Evolutionary conservation across 2,113 vertebrate genomes (phyloP).

Genomic region (Microcebus lehilahytsara): DNA sequence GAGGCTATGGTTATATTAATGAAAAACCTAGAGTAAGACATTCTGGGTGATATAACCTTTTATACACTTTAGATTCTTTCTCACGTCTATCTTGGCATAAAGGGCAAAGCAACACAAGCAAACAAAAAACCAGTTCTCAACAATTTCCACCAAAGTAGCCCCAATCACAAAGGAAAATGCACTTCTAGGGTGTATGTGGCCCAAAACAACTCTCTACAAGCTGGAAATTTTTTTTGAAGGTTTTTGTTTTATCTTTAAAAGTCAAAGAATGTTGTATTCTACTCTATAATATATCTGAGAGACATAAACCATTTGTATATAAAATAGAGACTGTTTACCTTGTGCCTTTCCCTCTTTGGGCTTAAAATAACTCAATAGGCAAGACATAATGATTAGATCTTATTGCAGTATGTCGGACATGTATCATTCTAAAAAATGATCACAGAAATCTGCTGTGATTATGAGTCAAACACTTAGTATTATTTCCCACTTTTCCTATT

Average conservation of each 20-base stretch:
- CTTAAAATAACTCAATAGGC: constrained; percentile 23
- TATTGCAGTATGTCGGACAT: background rate
- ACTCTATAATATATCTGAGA: background rate
- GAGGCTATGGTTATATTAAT: constrained; percentile 4
- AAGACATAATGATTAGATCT: background rate
- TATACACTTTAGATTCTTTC: background rate
- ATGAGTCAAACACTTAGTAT: background rate
- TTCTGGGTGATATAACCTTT: background rate
- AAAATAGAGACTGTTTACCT: background rate
- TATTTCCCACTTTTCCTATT: constrained; percentile 40
- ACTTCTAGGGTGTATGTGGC: background rate
- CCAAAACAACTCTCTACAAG: background rate
- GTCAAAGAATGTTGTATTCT: background rate
- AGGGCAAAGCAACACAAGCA: background rate
- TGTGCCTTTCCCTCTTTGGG: background rate
- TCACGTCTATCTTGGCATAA: constrained; percentile 18
- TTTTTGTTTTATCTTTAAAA: constrained; percentile 4
- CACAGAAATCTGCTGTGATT: background rate
- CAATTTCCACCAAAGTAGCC: background rate
- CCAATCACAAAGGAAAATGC: background rate
- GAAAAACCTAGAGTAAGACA: background rate
- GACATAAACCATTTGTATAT: background rate
- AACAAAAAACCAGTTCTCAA: background rate
- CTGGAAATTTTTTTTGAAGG: background rate
- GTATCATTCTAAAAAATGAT: background rate